Base-by-base conservation (phyloP, 2,888 invertebrate genomes). In the Patella pellucida region DNA sequence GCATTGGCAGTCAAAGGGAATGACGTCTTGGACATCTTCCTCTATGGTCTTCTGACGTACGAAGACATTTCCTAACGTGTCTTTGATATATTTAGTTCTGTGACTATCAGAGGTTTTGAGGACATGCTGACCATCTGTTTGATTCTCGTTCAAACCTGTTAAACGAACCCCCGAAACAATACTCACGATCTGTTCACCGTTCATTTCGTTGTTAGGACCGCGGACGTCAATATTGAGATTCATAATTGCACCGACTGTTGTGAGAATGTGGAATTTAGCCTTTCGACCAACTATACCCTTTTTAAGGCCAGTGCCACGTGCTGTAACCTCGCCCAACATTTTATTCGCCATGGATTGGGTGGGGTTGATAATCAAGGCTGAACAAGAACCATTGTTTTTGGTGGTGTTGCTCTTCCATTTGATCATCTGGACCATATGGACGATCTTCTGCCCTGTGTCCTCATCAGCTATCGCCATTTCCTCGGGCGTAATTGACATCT, bases 221-320 rank as follows among this genome's bases (percentile, higher is more conserved):
- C 82, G 82, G 15, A 90, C 87, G 68, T 89, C 89, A 3, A 85
- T 82, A 11, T 82, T 78, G 9, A 86, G 74, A 69, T 84, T 82
- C 19, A 85, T 74, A 27, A 79, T 79, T 3, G 76, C 74, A 23
- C 80, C 71, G 41, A 71, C 54, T 3, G 79, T 79, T 1, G 78
- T 74, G 67, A 85, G 73, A 19, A 91, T 84, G 69, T 86, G 87
- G 78, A 90, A 91, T 78, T 87, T 86, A 19, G 89, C 85, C 77
- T 85, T 86, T 68, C 87, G 84, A n/a, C 89, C 89, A 19, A 87
- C 86, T 68, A 90, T 86, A 3, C 88, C 90, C n/a, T 86, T 85
- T 7, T 84, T 82, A 50, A 90, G 77, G 3, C 91, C 91, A 68
- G 86, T 86, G 16, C 90, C 90, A 75, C 86, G 85, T 0, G 86